Evolutionary conservation across 2,888 invertebrate species (phyloP), one percentile per base, ranked within the genome.

Genomic region (Phyllotreta cruciferae): DNA sequence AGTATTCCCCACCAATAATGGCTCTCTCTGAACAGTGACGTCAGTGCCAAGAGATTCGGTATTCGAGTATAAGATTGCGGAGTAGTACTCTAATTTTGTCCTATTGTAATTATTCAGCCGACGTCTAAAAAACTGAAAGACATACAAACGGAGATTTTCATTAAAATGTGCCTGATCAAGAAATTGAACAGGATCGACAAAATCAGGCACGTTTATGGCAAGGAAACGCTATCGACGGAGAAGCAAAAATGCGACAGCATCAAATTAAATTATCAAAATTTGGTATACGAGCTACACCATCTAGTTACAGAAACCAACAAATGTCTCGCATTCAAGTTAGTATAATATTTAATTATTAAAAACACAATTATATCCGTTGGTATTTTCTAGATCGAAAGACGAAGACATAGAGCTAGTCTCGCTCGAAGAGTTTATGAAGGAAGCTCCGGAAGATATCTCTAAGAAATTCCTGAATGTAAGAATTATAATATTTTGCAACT

Each of bases 301-400:
- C 84, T 98, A 13, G 91, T 94, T 71, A 94, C 94, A 73, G 97
- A 98, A 85, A 94, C 95, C n/a, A 89, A 92, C 13, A 94, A 95
- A 76, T 97, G 97, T 77, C 86, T 95, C 64, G 94, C 96, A 77
- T 97, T 96, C 78, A 96, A 94, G 89, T 90, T 80, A 78, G 85
- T 72, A 37, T 11, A 24, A 52, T 14, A 39, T 49, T 36, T 36
- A 35, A 54, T n/a, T 35, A 53, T 57, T 24, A n/a, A n/a, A n/a
- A n/a, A n/a, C n/a, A n/a, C 7, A 13, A 34, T 9, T 38, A 11
- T 6, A n/a, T 36, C 11, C 6, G 11, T 37, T 54, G 54, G 3
- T 10, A 10, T 42, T 35, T 73, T 78, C 10, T 75, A 90, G 90
- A 78, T 96, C 96, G 7, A 93, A 94, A 79, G 96, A 97, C 85